Base-by-base conservation (phyloP, 2,888 invertebrate species). In the Frankliniella fusca region DNA sequence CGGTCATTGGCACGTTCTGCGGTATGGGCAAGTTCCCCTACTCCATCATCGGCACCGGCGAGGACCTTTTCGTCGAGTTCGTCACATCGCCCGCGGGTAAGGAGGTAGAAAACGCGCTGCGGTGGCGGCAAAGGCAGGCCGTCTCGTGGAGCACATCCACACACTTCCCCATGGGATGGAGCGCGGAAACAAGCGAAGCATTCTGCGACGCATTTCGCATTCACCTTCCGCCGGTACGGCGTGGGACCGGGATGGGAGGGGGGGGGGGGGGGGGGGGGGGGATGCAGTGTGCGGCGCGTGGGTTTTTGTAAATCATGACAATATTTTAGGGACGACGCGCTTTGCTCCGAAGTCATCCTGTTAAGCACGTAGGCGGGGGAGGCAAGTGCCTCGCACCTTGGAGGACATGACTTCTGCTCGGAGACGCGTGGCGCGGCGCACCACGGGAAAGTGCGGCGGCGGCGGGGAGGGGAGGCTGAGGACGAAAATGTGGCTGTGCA, bases 11-110 rank as follows among this genome's bases (percentile, higher is more conserved):
- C 9, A 96, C 95, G 10, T 96, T 97, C 87, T 97, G 96, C 87
- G 96, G 96, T 1, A 94, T 96, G 93, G 96, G 96, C 80, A 96
- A 96, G 88, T 97, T 97, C 86, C 96, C 97, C 0, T 96, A 96
- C 90, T 96, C 96, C 86, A 97, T 97, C 87, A 96, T 97, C 85
- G 97, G 97, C 18, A 97, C 97, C 80, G 95, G 96, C 28, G 94
- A 94, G 85, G 95, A 95, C 86, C 90, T 96, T 85, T 95, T 95
- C 87, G 95, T 96, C 82, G 96, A 96, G 87, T 96, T 96, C 87
- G 94, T 96, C 84, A 95, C 95, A 76, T 95, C 96, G 5, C 94
- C 95, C 65, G 96, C 96, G 85, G 96, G 92, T 92, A 88, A 86
- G 76, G 81, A 38, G 38, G 3, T 2, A 38, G 38, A 38, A 38